Conservation (phyloP, 2,113 vertebrate genomes). For the Myanophis thanlyinensis region DNA sequence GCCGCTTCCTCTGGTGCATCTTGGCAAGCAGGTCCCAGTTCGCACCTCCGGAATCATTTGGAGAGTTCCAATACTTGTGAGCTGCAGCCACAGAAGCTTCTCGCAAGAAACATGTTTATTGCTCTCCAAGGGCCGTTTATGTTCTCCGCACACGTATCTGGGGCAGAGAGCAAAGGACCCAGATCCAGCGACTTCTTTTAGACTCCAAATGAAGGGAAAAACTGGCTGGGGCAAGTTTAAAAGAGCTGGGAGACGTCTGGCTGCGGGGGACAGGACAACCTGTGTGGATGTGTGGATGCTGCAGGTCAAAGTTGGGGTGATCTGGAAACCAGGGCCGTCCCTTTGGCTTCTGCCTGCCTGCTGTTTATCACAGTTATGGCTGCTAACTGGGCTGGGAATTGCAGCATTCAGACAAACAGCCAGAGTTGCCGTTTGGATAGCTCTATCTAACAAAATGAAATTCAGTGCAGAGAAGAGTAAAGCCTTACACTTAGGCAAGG, state of each 20-base stretch:
- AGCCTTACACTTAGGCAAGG: too few relatives aligned
- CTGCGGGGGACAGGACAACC: background rate
- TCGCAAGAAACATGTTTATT: background rate
- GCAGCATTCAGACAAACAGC: background rate
- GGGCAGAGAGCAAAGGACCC: background rate
- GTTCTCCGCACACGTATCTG: too few relatives aligned
- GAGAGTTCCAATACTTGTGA: background rate
- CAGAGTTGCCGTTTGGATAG: background rate
- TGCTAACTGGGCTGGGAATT: background rate
- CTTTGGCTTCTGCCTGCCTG: background rate
- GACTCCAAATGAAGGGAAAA: too few relatives aligned
- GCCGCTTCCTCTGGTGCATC: background rate
- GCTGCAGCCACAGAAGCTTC: background rate
- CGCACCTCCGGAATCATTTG: background rate
- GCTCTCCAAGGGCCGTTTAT: too few relatives aligned
- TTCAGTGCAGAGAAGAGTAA: too few relatives aligned
- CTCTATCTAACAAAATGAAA: too few relatives aligned
- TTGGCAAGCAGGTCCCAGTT: background rate
- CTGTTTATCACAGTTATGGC: background rate
- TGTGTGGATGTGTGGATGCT: background rate
- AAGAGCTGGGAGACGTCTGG: background rate
- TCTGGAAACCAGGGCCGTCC: accelerated
- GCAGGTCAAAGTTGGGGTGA: background rate
- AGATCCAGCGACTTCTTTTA: background rate
- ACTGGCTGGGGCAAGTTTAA: too few relatives aligned